A percentile compares a stretch with the other conserved stretches of the same genome.
phyloP scores from a whole-genome alignment of 2,888 invertebrate genomes.

The Tortrix viridana region DNA sequence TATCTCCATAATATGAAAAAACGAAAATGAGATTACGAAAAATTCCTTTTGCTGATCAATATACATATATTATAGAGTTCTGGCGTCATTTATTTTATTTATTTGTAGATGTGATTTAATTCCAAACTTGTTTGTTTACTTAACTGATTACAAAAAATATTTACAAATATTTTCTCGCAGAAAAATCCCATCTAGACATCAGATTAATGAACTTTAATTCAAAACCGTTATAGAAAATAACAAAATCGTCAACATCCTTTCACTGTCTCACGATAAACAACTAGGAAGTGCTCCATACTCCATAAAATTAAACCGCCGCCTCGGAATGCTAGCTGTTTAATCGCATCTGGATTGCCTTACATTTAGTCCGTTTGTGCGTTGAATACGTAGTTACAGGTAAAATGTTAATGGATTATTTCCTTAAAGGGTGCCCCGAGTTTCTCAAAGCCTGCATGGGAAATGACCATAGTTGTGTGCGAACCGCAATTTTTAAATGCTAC shows the following conservation, averaged over 20 bases:
- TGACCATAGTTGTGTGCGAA: slow-evolving; percentile 51
- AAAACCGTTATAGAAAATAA: slow-evolving; percentile 6
- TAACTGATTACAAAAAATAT: no score
- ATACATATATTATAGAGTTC: no score
- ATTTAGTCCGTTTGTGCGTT: slow-evolving; percentile 53
- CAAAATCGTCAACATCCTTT: slow-evolving; percentile 33
- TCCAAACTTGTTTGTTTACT: no score
- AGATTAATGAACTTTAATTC: not conserved
- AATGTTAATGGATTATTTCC: slow-evolving; percentile 76
- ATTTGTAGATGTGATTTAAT: no score
- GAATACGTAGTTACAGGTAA: slow-evolving; percentile 64
- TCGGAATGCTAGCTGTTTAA: slow-evolving; percentile 49
- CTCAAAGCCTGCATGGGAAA: slow-evolving; percentile 58
- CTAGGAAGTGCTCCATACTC: slow-evolving; percentile 40
- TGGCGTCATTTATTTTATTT: no score
- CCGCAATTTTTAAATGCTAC: slow-evolving; percentile 61
- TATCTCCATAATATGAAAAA: no score
- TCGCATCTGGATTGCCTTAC: slow-evolving; percentile 60
- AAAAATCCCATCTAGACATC: not conserved
- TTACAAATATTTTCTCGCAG: no score
- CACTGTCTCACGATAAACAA: slow-evolving; percentile 29
- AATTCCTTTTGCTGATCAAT: no score
- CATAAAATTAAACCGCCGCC: slow-evolving; percentile 45
- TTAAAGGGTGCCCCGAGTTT: slow-evolving; percentile 56
- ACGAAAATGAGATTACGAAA: no score